Base-by-base conservation (phyloP, 2,797 vertebrate genomes). In the Clamator glandarius region DNA sequence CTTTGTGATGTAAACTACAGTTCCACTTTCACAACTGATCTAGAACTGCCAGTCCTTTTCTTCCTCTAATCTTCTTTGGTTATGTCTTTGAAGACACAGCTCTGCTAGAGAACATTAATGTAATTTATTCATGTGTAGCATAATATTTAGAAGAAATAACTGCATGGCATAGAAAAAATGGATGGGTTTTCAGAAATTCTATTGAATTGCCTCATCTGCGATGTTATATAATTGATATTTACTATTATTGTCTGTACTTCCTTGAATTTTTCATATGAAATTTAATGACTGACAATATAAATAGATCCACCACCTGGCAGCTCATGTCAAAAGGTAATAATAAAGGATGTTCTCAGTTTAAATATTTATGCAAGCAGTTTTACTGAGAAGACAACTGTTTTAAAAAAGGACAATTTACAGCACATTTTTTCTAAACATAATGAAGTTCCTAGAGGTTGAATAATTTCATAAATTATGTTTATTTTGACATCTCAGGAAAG, bases 341-440 rank as follows among this genome's bases (percentile, higher is more conserved):
- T 70, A 74, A 79, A 84, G 29, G 54, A 87, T 89, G 29, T 87
- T 84, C n/a, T 54, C 50, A 58, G 31, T 91, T 96, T 89, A 85
- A 96, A 86, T 91, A 93, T 96, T 96, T 96, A 89, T 69, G 57
- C 19, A 83, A 64, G 46, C 25, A 75, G 15, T 55, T 79, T 77
- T 90, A 94, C 57, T 77, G 64, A 82, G 46, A 87, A 44, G 84
- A 54, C 41, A 75, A 84, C 14, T 79, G 50, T 73, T 95, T 92
- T 66, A 31, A 28, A 81, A 81, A 84, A 79, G 63, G 67, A 91
- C 67, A 36, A 57, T 85, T 89, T 83, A 70, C 20, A 79, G 41
- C 15, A 89, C 39, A 11, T 78, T 58, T 92, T 91, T 82, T 86
- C 63, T n/a, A 79, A 87, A 59, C 67, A 59, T 63, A 75, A 76